These are phyloP conservation scores for Chondrilla cf. caribensis DNA, from an alignment of 37 sponge, comb jelly and placozoan species.

Conservation along the genomic window DNA sequence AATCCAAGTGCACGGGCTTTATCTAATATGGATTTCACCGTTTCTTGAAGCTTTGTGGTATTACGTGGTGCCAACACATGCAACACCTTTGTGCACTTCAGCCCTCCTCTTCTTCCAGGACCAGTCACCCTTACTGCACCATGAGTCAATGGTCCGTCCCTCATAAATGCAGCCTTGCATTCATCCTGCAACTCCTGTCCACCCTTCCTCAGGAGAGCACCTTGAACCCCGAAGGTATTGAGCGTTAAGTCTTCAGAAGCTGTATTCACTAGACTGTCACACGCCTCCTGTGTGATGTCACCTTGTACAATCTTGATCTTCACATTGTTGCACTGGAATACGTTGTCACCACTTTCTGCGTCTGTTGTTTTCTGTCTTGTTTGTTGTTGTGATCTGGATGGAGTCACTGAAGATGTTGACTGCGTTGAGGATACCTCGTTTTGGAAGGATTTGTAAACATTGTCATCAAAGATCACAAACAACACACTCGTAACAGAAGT, in stretches of 20 bases:
- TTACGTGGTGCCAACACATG: conserved; percentile 44
- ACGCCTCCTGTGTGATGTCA: conserved; percentile 42
- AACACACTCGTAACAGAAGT: conserved; percentile 8
- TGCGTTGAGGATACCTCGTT: too few relatives aligned
- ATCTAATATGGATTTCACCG: too few relatives aligned
- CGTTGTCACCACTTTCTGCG: too few relatives aligned
- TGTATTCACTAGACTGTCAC: conserved; percentile 64
- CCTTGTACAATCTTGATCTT: conserved; percentile 39
- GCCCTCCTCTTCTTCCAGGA: conserved; percentile 27
- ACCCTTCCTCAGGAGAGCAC: conserved; percentile 54
- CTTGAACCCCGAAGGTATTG: conserved; percentile 34
- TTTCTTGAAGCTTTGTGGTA: too few relatives aligned
- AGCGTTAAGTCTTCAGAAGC: conserved; percentile 31
- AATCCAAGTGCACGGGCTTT: too few relatives aligned
- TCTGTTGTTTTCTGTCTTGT: too few relatives aligned
- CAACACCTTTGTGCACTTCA: conserved; percentile 46
- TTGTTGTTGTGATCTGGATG: too few relatives aligned
- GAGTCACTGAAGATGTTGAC: too few relatives aligned
- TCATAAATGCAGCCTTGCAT: conserved; percentile 19
- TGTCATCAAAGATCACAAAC: conserved; percentile 1
- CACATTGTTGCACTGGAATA: conserved; percentile 12
- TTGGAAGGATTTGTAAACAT: too few relatives aligned
- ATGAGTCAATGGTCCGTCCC: not conserved
- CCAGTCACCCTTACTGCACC: conserved; percentile 38
- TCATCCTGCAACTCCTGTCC: conserved; percentile 34